Evolutionary conservation across 1,140 invertebrate genomes (phyloP), one percentile per base, ranked within the genome.

Genomic region (Ostrea edulis): DNA sequence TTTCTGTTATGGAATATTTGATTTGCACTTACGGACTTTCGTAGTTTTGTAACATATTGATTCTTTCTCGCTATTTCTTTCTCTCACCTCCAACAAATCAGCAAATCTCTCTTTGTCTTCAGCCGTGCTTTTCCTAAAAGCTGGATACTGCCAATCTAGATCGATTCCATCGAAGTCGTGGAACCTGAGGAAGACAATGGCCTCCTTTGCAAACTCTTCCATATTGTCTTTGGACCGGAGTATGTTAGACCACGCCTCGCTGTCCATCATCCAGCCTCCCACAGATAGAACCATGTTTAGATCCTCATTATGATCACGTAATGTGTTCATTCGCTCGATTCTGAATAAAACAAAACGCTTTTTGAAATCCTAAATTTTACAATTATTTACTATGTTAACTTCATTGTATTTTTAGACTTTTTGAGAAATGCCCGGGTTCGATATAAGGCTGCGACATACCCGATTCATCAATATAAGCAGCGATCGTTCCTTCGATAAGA

Each of bases 121-220:
- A 0, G 98, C 96, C 92, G 98, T 98, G 85, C 98, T 98, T 93
- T 99, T 98, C 53, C 98, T 95, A 93, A 97, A 97, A 0, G 97
- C 97, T 0, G 98, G 98, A 95, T 99, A 99, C 93, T 99, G 98
- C 98, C 98, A 99, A 94, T 99, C 98, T 90, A 99, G 95, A 95
- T 99, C 98, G 29, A 99, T 96, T 5, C 98, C 98, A 95, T 99
- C 98, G 93, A 99, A 99, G 92, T 98, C 97, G 94, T 99, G 98
- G 93, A 90, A 14, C 14, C 96, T 95, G 3, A 93, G 82, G 84
- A 87, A 93, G 3, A 87, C 82, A 81, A 90, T 81, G 52, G 88
- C 86, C 58, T 90, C 89, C 17, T 89, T 58, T 8, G 88, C 88
- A 29, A 92, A 92, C n/a, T 62, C 51, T n/a, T 84, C n/a, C 53